These are phyloP conservation scores for Whitmania pigra DNA, from an alignment of 1,140 invertebrate genomes.

Conservation along the genomic window DNA sequence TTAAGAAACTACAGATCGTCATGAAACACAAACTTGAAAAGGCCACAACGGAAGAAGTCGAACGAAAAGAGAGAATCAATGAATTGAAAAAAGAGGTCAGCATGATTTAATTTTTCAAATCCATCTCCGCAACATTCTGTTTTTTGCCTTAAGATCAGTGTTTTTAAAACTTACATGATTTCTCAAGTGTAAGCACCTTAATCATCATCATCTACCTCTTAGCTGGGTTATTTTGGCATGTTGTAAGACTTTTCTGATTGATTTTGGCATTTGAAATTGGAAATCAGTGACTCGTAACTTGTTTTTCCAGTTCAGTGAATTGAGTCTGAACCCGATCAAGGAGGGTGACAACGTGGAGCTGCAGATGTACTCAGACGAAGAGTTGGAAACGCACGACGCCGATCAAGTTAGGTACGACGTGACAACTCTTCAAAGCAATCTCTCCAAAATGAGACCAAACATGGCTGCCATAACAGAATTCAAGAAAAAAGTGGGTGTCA, in stretches of 20 bases:
- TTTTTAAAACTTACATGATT: no score
- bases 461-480: conserved; percentile 63
- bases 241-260: no score
- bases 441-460: conserved; percentile 62
- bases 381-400: conserved; percentile 51
- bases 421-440: conserved; percentile 52
- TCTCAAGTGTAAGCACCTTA: no score
- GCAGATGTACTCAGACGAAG: conserved; percentile 52
- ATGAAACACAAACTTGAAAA: conserved; percentile 50
- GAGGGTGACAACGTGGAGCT: conserved; percentile 41
- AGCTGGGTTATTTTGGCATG: no score
- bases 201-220: no score
- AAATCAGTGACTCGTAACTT: conserved; percentile 5
- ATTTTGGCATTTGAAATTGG: background rate
- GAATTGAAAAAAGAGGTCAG: conserved; percentile 41
- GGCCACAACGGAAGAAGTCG: conserved; percentile 52
- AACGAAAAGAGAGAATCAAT: conserved; percentile 47
- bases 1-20: conserved; percentile 36
- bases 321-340: conserved; percentile 58
- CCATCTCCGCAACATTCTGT: no score
- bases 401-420: conserved; percentile 54
- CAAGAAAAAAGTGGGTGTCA: conserved; percentile 46
- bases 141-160: no score
- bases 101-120: background rate
- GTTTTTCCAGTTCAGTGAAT: conserved; percentile 45